Evolutionary conservation across 2,888 invertebrate species (phyloP), one percentile per base, ranked within the genome.

Genomic region (Drosophila merina): DNA sequence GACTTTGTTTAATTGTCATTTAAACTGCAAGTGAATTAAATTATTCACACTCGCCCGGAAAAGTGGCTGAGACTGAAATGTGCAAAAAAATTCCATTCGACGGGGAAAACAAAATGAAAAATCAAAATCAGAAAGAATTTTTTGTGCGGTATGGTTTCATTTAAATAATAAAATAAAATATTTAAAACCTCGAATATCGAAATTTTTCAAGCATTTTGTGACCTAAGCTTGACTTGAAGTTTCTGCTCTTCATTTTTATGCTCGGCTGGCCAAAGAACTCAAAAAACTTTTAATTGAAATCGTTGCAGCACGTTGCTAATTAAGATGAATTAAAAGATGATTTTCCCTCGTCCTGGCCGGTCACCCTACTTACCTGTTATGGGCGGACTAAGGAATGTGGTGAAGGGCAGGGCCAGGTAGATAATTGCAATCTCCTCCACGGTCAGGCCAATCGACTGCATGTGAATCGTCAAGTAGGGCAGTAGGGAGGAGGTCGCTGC

Each of bases 401-500:
- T 96, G 84, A 97, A 95, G 7, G 97, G 97, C 88, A 97, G 93
- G 1, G 96, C 95, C 84, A 97, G 93, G 92, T 97, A 97, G 81
- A 97, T 96, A 88, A 97, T 95, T 57, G 96, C 96, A 72, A 97
- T 96, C 93, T 97, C 96, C 84, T 96, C 95, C 76, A 97, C 95
- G 49, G 96, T 95, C 64, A 97, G 93, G 68, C 97, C 97, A 89
- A 97, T 95, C 88, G 96, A 92, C 92, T 96, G 96, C 97, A 97
- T 97, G 92, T 97, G 97, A 77, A 97, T 95, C 1, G 97, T 96
- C 87, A 97, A 92, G 91, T 97, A 97, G 0, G 97, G 97, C 63
- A 97, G 92, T 55, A 97, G 93, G 6, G 96, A 96, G 55, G 97
- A 96, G 36, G 96, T 95, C 54, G 96, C 97, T 95, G 91, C 30